phyloP scores from a whole-genome alignment of 2,888 invertebrate genomes.

The Morinoia aosen region DNA sequence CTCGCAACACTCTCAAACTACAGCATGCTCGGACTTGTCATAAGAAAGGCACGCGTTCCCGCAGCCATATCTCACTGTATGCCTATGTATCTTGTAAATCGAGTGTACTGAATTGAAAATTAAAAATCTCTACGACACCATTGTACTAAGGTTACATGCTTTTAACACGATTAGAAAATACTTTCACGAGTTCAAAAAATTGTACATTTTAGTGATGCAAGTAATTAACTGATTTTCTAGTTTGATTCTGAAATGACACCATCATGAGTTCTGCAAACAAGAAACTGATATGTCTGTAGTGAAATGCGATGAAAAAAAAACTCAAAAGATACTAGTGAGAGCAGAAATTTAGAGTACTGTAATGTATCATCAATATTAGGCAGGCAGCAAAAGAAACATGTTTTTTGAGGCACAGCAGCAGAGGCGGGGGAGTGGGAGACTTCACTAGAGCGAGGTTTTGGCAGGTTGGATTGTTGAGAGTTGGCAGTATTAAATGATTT shows the following conservation, averaged over 20 bases:
- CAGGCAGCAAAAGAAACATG: background rate
- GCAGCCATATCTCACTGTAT: background rate
- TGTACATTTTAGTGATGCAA: background rate
- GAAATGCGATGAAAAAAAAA: background rate
- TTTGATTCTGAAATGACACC: too few species aligned
- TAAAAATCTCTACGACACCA: background rate
- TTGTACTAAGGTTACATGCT: background rate
- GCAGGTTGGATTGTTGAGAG: constrained; percentile 51
- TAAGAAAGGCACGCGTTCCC: background rate
- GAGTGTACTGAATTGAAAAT: background rate
- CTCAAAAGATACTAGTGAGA: too few species aligned
- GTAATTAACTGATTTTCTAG: background rate
- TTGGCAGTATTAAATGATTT: constrained; percentile 54
- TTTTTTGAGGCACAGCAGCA: background rate
- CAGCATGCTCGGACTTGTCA: background rate
- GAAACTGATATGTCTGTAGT: background rate
- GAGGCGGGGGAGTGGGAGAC: constrained; percentile 9
- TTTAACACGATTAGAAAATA: background rate
- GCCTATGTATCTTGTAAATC: background rate
- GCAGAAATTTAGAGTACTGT: too few species aligned
- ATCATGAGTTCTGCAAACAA: background rate
- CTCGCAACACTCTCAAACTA: background rate
- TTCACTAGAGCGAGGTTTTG: constrained; percentile 37
- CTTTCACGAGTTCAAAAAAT: background rate
- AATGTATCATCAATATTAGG: too few species aligned